Conservation (phyloP, 2,113 vertebrate species). For the Rhagologus leucostigma region DNA sequence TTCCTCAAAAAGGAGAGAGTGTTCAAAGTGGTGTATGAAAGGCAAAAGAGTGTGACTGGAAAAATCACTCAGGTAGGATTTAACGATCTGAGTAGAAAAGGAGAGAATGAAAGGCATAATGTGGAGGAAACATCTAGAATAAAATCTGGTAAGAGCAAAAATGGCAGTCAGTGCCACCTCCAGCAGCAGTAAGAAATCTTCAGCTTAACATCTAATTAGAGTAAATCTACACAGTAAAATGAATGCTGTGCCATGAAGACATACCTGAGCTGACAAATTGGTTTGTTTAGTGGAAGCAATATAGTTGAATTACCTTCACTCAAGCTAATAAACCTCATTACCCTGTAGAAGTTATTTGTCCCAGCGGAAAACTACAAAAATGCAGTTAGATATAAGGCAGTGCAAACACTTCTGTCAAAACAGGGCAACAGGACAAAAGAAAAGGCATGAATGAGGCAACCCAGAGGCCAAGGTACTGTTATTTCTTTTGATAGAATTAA, state of each 20-base stretch:
- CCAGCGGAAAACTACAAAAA: not conserved
- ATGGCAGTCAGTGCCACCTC: not conserved
- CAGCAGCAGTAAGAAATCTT: not conserved
- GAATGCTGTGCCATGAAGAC: not conserved
- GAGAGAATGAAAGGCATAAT: not conserved
- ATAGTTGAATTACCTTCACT: not conserved
- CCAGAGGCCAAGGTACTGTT: not conserved
- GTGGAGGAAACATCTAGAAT: not conserved
- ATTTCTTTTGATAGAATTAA: not conserved
- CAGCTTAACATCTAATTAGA: not conserved
- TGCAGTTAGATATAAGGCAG: not conserved
- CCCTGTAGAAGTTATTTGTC: not conserved
- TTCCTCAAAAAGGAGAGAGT: not conserved
- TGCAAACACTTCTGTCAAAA: not conserved
- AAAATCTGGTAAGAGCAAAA: not conserved
- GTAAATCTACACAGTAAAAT: not conserved
- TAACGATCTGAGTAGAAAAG: not conserved
- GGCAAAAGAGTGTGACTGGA: not conserved
- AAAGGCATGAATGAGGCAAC: not conserved
- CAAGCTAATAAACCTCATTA: not conserved
- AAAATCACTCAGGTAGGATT: not conserved
- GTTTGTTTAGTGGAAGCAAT: constrained; percentile 4
- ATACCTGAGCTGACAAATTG: not conserved
- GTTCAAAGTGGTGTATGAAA: not conserved
- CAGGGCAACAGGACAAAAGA: not conserved